A percentile compares a stretch with the other conserved stretches of the same genome.
Evolutionary conservation across 2,888 invertebrate genomes (phyloP).

Genomic region (Branchellion lobata): DNA sequence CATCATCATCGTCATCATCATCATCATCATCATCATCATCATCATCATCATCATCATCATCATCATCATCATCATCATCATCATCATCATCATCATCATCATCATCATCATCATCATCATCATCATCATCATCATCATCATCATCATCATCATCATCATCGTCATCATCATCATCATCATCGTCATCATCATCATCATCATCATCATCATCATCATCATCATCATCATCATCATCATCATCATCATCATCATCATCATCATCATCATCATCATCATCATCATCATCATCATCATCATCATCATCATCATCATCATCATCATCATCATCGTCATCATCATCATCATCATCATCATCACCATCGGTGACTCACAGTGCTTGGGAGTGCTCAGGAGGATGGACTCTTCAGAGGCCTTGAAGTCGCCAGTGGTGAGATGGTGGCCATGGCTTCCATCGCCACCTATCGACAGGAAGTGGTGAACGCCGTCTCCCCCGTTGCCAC

Average conservation of each 20-base stretch:
- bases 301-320: constrained; percentile 6
- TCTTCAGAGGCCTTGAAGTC: constrained; percentile 32
- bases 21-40: not conserved
- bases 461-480: not conserved
- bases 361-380: constrained; percentile 24
- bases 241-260: constrained; percentile 15
- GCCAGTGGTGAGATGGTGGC: constrained; percentile 20
- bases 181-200: constrained; percentile 1
- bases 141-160: constrained; percentile 13
- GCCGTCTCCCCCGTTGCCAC: not conserved
- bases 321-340: constrained; percentile 30
- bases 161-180: not conserved
- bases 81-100: constrained; percentile 19
- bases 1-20: constrained; percentile 7
- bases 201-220: constrained; percentile 16
- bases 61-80: constrained; percentile 10
- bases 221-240: not conserved
- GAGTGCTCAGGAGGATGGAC: constrained; percentile 5
- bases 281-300: constrained; percentile 4
- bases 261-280: constrained; percentile 4
- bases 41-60: constrained; percentile 16
- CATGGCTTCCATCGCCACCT: not conserved
- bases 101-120: no score
- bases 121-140: constrained; percentile 5
- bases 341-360: no score